Base-by-base conservation (phyloP, 2,113 vertebrate genomes). In the Casuarius casuarius region DNA sequence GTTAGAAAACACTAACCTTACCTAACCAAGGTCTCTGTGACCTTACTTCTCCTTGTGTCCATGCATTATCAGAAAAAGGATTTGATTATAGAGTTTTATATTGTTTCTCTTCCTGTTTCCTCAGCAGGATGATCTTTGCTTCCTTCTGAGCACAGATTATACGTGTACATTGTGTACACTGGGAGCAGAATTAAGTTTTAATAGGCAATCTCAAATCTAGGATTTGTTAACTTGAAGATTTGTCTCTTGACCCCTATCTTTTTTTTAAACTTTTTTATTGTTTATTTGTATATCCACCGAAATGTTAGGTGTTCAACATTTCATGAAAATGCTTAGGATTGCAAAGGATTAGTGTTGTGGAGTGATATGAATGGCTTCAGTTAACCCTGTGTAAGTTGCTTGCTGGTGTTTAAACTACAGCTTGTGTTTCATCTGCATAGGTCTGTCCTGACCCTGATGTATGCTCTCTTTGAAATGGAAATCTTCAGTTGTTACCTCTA, bases 391-490 rank as follows among this genome's bases (percentile, higher is more conserved):
- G 20, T 76, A 79, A 94, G 23, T 66, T 86, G 35, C 72, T 92
- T 70, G 46, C 12, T 83, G 59, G 78, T 29, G 85, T 89, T 86
- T 70, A 86, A 92, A 72, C 25, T 58, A 10, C 21, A 88, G 66
- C 51, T 75, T 78, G 31, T 52, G 59, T 79, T 75, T 22, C 21
- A 25, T 26, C 4, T 63, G 15, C 2, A 0, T 35, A 68, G 38
- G 54, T 71, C 86, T 67, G 68, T 84, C 82, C 59, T 86, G 52
- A 81, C 70, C 52, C 56, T 76, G 42, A 93, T 65, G 18, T 35
- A 26, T 56, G 83, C 61, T 38, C 33, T 87, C 71, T 94, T 87
- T 96, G 67, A 97, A 95, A 89, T 94, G 31, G 58, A 94, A 97
- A 97, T 95, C 82, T 87, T 90, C 65, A 90, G 48, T 95, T 82